Base-by-base conservation (phyloP, 2,113 vertebrate genomes). In the Paralichthys olivaceus region DNA sequence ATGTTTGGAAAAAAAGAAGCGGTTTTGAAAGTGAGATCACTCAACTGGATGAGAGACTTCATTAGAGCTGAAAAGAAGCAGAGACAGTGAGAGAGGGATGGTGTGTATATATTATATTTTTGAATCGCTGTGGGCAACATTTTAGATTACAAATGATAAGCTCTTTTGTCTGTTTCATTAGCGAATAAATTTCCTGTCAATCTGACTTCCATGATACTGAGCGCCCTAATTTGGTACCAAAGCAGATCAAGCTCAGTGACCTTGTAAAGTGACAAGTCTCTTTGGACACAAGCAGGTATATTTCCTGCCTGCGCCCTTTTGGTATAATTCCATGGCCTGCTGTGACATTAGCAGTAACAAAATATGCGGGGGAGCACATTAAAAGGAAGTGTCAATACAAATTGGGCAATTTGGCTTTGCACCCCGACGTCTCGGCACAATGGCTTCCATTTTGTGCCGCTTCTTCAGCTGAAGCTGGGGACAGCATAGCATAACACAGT, bases 41-140 rank as follows among this genome's bases (percentile, higher is more conserved):
- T 90, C 81, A 63, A 85, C 87, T 79, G 83, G 82, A 86, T 73
- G 67, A 82, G 80, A 84, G 72, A 87, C 90, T 90, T 92, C 87
- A 93, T 93, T 89, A 92, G 75, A 73, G 77, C 71, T 77, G 76
- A 87, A 83, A 75, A 55, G 72, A 80, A 84, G 53, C 37, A 62
- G 71, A 72, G 65, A 77, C n/a, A 78, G 62, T 1, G 0, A 75
- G 65, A 81, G 77, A 79, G 73, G 65, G 84, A 81, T 17, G n/a
- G 69, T 61, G 64, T 79, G 60, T 79, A 7, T 58, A 19, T 58
- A 19, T 58, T 58, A 19, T 58, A 2, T 7, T 28, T 84, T 79
- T 67, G 60, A 83, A 83, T 80, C 78, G 77, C 83, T 77, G 22
- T 59, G 54, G 81, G 75, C 28, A 73, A 83, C 81, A 87, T 90